These are phyloP conservation scores for Sphyrna mokarran DNA, from an alignment of 2,113 vertebrate genomes.

Conservation along the genomic window DNA sequence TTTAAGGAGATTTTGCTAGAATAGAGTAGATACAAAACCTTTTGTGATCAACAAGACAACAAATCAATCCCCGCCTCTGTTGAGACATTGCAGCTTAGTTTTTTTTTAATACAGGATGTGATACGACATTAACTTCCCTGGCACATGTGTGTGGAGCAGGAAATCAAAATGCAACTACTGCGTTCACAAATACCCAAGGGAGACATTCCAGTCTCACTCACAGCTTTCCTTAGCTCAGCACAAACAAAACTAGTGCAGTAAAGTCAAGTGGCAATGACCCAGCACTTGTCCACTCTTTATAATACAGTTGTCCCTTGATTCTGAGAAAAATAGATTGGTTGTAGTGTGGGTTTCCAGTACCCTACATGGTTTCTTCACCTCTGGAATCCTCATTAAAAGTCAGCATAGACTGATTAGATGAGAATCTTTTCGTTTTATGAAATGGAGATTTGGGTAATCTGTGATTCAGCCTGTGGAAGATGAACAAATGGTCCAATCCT, in stretches of 20 bases:
- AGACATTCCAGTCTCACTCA: constrained; percentile 24
- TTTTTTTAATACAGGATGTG: not conserved
- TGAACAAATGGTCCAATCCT: not conserved
- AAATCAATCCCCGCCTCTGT: not conserved
- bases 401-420: not conserved
- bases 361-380: not conserved
- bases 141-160: constrained; percentile 11
- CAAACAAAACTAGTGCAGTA: not conserved
- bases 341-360: not conserved
- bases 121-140: constrained; percentile 24
- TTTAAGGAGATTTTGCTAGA: not conserved
- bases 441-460: not conserved
- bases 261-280: not conserved
- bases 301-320: not conserved
- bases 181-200: constrained; percentile 18
- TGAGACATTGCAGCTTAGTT: not conserved
- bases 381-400: not conserved
- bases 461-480: not conserved
- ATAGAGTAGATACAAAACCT: not conserved
- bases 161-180: constrained; percentile 21
- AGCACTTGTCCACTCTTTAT: constrained; percentile 17
- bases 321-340: not conserved
- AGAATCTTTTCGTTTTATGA: not conserved
- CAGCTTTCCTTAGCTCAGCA: constrained; percentile 6
- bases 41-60: not conserved